Evolutionary conservation across 1,140 invertebrate species (phyloP), one percentile per base, ranked within the genome.

Genomic region (Pachypeltis micranthus): DNA sequence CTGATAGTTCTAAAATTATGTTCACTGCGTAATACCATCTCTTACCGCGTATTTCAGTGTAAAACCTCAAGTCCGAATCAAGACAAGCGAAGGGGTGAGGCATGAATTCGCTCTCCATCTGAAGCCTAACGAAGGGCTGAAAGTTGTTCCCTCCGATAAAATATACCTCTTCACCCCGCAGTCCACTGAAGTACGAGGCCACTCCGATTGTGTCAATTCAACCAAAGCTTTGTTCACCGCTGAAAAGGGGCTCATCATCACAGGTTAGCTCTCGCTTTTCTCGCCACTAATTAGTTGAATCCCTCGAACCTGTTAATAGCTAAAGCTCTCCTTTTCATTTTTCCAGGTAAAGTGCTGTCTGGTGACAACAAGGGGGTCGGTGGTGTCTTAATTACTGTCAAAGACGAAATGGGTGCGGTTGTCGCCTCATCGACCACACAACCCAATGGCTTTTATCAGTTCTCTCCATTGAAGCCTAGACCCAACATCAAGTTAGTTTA

Each of bases 131-230:
- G 75, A 84, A 65, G 80, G 80, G 24, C 78, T 83, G 62, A 73
- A 76, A 1, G 79, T 90, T 19, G 75, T 78, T 1, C 85, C 86
- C 0, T 67, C 79, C 47, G 86, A 86, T 10, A 76, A 81, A 58
- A 72, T 81, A 23, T 75, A 93, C 39, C 75, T 94, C 23, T 93
- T 94, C 70, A 80, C 75, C 60, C 90, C 91, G 1, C 67, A 76
- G 23, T 76, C 77, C 1, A 67, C 80, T 7, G 78, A 81, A 57
- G 73, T 93, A 44, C 75, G 79, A 2, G 85, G 88, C 1, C 72
- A 74, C 61, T 82, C 84, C 58, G 84, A 89, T 66, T 96, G 93
- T 72, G 77, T 83, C n/a, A 59, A 58, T n/a, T 47, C 58, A 2
- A 14, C 26, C 1, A 28, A 58, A 10, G 34, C 77, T 34, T 74